Base-by-base conservation (phyloP, 2,797 vertebrate genomes). In the Bucorvus abyssinicus region DNA sequence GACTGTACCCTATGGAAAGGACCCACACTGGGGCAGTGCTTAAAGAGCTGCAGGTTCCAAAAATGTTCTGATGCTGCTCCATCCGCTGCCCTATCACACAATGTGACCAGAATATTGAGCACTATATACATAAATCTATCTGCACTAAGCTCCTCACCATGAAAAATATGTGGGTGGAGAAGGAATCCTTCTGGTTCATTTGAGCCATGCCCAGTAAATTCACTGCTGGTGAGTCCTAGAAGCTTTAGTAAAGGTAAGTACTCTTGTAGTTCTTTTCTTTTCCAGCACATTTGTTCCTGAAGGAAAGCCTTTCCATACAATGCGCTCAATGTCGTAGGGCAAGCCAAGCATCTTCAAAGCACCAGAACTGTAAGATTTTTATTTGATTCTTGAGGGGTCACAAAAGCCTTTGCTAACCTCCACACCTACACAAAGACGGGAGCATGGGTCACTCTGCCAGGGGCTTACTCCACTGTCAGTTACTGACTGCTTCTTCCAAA, bases 271-370 rank as follows among this genome's bases (percentile, higher is more conserved):
- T 44, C 42, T 52, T 49, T 84, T 78, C 27, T 68, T 24, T 59
- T 89, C 87, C 83, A 76, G 32, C 24, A 6, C 16, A 8, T 32
- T 2, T 78, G 14, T 44, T 94, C 61, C 73, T 50, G 42, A 68
- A 71, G 55, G 22, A 67, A 93, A 71, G 20, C 6, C 40, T 73
- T 69, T 59, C 50, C 30, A n/a, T 65, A 42, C 22, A 84, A 64
- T 68, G 36, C 13, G 45, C 6, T 59, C 56, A 49, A 29, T 73
- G 59, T 77, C 52, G 85, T 1, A 65, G 63, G 57, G 60, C 30
- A 91, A 93, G 67, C 19, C 93, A 96, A 91, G 47, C 19, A 70
- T 77, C 64, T 63, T 89, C 85, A 65, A 96, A 87, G 22, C 42
- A 81, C 18, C 23, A 84, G 84, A 95, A 65, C 30, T 24, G 18